Base-by-base conservation (phyloP, 35 echinoderm and acorn worm genomes). In the Lytechinus pictus region DNA sequence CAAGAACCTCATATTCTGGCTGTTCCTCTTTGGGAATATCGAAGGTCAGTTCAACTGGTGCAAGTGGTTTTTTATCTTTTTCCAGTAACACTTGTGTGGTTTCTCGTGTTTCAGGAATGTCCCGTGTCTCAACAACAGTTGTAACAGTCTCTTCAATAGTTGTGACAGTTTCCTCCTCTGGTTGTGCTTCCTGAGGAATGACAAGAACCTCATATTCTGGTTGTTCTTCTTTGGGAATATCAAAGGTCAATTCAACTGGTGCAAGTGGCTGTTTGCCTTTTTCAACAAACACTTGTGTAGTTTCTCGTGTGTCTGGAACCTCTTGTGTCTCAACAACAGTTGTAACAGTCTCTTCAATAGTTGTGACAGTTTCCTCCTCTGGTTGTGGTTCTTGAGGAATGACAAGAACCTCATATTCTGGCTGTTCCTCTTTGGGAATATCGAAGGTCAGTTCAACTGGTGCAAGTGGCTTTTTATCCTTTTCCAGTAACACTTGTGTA, bases 401-500 rank as follows among this genome's bases (percentile, higher is more conserved):
- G 1, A 97, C 96, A 53, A 97, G 28, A 92, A 94, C 89, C 55
- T 97, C 96, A 95, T 94, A 96, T 86, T 98, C 96, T 53, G 90
- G 94, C 12, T 95, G 86, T 16, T 91, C 93, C 54, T 95, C 96
- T 95, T 96, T 95, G 66, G 96, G 95, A 86, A 95, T 88, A 28
- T 96, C 96, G 72, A 98, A 28, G 51, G 93, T 94, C 7, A 98
- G 44, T 90, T 98, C 97, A 89, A 98, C 86, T 54, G 95, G 92
- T 94, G 94, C 94, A 87, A 98, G 89, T 54, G 95, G 95, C 87
- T 95, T 94, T 94, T 96, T 94, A 27, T 94, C 60, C 61, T 92
- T 96, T 91, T 97, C 97, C 87, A 97, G 61, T 12, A 96, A 16
- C 55, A 97, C 97, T 66, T 97, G 53, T 89, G 94, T 96, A 9